A percentile compares a stretch with the other conserved stretches of the same genome.
These are phyloP conservation scores for Barbus barbus DNA, from an alignment of 2,113 vertebrate genomes.

Conservation along the genomic window DNA sequence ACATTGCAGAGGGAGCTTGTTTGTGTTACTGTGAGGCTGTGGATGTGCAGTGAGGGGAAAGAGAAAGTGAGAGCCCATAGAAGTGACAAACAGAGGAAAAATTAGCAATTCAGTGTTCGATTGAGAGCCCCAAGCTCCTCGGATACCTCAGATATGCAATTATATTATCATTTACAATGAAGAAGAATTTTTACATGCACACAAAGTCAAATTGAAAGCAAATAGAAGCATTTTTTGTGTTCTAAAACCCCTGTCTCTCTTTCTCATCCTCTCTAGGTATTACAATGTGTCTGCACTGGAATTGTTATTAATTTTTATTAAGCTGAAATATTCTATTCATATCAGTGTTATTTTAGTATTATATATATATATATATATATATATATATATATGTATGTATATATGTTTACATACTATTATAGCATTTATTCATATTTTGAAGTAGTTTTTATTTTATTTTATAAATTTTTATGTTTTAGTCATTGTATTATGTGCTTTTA, in stretches of 20 bases:
- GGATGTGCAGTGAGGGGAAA: neutral
- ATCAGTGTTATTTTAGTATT: no score
- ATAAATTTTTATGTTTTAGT: no score
- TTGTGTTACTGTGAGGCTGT: constrained; percentile 25
- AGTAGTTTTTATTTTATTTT: no score
- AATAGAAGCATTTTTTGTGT: neutral
- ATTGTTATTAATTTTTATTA: neutral
- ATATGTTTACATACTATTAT: no score
- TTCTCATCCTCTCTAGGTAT: neutral
- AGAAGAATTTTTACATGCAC: neutral
- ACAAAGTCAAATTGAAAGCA: neutral
- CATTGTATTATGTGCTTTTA: no score
- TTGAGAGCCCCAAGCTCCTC: neutral
- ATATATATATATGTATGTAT: no score
- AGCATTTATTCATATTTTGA: no score
- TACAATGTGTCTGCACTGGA: neutral
- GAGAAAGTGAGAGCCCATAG: neutral
- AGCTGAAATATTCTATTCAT: no score
- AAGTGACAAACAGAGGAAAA: neutral
- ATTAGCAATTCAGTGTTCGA: neutral
- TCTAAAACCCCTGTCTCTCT: neutral
- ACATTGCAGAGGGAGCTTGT: constrained; percentile 15
- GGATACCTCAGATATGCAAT: neutral
- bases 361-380: no score
- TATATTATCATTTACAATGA: neutral